phyloP scores from a whole-genome alignment of 2,797 vertebrate species.

The Hephaestus fuliginosus region DNA sequence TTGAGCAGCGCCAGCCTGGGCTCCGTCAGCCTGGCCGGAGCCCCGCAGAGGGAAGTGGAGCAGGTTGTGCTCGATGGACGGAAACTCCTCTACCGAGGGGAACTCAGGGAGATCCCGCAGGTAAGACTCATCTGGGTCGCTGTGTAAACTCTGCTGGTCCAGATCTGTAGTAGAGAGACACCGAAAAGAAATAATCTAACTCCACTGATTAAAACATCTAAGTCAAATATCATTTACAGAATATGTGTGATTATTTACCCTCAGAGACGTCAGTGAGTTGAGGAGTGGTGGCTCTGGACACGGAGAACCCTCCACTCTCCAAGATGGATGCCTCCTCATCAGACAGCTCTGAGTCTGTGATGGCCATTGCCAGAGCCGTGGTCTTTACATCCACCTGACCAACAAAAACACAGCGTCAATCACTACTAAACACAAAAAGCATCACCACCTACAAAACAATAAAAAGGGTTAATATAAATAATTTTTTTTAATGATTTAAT shows the following conservation, averaged over 20 bases:
- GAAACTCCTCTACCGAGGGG: slow-evolving; percentile 89
- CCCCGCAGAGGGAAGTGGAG: slow-evolving; percentile 82
- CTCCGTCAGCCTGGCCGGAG: slow-evolving; percentile 26
- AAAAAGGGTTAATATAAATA: no score
- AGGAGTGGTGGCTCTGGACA: slow-evolving; percentile 97
- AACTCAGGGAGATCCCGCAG: slow-evolving; percentile 91
- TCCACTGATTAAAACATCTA: neutral
- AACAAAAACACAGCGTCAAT: neutral
- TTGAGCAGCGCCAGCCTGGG: slow-evolving; percentile 14
- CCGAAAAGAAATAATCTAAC: neutral
- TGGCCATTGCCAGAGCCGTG: slow-evolving; percentile 96
- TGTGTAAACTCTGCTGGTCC: slow-evolving; percentile 95
- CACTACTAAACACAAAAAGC: neutral
- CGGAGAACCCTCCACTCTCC: slow-evolving; percentile 97
- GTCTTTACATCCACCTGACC: slow-evolving; percentile 96
- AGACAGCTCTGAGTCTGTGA: slow-evolving; percentile 98
- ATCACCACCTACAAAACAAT: no score
- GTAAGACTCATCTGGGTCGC: slow-evolving; percentile 92
- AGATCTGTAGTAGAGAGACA: slow-evolving; percentile 85
- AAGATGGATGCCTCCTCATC: slow-evolving; percentile 98
- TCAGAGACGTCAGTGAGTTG: slow-evolving; percentile 95
- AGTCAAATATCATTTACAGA: neutral
- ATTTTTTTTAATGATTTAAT: no score
- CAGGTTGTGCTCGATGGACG: slow-evolving; percentile 82
- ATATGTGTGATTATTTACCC: slow-evolving; percentile 82